Conservation (phyloP, 2,888 invertebrate species). For the Meandrusa payeni region DNA sequence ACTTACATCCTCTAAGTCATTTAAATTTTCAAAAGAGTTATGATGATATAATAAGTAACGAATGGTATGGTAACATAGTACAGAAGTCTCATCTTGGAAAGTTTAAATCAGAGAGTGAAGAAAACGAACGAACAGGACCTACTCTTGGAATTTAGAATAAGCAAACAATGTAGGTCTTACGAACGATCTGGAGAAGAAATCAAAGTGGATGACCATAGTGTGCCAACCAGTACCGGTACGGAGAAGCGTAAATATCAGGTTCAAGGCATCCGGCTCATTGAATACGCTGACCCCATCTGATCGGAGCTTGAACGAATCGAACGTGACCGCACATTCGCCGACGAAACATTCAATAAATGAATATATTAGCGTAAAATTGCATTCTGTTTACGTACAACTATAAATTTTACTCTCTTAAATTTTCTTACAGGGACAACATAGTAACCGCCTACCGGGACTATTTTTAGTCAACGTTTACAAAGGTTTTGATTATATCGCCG, state of each 20-base stretch:
- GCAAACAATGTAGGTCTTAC: conserved; percentile 36
- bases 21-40: too few relatives aligned
- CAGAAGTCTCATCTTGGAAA: too few relatives aligned
- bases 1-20: too few relatives aligned
- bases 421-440: too few relatives aligned
- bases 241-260: conserved; percentile 78
- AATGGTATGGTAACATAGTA: too few relatives aligned
- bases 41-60: too few relatives aligned
- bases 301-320: conserved; percentile 58
- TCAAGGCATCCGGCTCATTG: conserved; percentile 77
- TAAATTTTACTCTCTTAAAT: too few relatives aligned
- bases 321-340: conserved; percentile 53
- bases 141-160: background rate
- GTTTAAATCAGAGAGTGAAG: too few relatives aligned
- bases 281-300: conserved; percentile 80
- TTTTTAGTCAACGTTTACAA: too few relatives aligned
- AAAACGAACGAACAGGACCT: too few relatives aligned
- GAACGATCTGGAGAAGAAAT: conserved; percentile 49
- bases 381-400: conserved; percentile 1
- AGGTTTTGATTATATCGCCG: too few relatives aligned
- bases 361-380: conserved; percentile 5
- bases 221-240: conserved; percentile 73
- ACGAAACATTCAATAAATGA: conserved; percentile 30
- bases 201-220: conserved; percentile 66
- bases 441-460: too few relatives aligned